phyloP scores from a whole-genome alignment of 2,888 invertebrate genomes.

The Tetheella fluctuosa region DNA sequence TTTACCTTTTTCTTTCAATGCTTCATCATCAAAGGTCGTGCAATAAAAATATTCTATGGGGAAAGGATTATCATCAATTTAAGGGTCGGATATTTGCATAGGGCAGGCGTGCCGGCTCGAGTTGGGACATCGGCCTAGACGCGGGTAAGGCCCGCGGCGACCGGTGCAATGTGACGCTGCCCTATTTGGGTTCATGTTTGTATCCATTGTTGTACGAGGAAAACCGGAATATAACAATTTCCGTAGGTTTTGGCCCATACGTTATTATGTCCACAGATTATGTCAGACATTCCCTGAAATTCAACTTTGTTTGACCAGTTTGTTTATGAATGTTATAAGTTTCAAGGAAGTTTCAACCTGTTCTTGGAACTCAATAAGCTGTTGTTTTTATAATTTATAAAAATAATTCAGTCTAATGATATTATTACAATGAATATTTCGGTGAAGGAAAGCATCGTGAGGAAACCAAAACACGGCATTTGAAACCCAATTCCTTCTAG shows the following conservation, averaged over 20 bases:
- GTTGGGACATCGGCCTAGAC: slow-evolving; percentile 44
- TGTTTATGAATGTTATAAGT: too few species aligned
- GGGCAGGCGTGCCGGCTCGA: slow-evolving; percentile 63
- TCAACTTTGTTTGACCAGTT: too few species aligned
- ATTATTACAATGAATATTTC: too few species aligned
- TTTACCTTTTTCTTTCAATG: slow-evolving; percentile 13
- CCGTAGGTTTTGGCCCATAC: background rate
- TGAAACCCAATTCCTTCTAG: too few species aligned
- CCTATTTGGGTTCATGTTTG: slow-evolving; percentile 47
- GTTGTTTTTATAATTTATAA: too few species aligned
- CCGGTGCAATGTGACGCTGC: slow-evolving; percentile 58
- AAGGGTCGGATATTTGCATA: slow-evolving; percentile 77
- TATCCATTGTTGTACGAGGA: slow-evolving; percentile 41
- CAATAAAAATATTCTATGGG: slow-evolving; percentile 31
- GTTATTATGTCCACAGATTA: too few species aligned
- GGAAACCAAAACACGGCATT: too few species aligned
- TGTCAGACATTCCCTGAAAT: too few species aligned
- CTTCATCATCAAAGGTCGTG: slow-evolving; percentile 9
- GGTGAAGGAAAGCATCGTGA: too few species aligned
- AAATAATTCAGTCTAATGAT: too few species aligned
- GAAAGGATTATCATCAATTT: slow-evolving; percentile 59
- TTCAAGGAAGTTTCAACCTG: too few species aligned
- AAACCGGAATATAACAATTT: slow-evolving; percentile 14
- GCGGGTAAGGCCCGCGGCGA: slow-evolving; percentile 48
- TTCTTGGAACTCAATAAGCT: too few species aligned